Percentiles rank a stretch among this genome's conserved stretches.
Conservation (phyloP, 2,797 vertebrate genomes). For the Taeniopygia guttata region DNA sequence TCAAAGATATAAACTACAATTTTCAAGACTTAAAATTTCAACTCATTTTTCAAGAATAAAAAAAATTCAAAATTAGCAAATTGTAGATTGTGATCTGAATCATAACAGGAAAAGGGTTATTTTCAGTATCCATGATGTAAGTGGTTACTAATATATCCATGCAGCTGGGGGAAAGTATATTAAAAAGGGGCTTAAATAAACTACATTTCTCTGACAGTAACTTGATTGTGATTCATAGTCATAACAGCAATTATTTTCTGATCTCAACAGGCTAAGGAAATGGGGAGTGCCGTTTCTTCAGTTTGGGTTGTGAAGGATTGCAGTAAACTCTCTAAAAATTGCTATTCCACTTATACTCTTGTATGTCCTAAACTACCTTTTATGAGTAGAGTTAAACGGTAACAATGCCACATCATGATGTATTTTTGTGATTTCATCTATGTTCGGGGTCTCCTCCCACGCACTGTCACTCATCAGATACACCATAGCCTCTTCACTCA, state of each 20-base stretch:
- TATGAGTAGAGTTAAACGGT: not conserved
- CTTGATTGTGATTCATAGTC: constrained; percentile 15
- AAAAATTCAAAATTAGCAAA: not conserved
- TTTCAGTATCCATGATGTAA: not conserved
- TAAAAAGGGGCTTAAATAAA: not conserved
- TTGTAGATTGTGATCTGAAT: not conserved
- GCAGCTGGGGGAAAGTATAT: constrained; percentile 2
- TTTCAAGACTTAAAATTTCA: not conserved
- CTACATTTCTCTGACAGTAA: not conserved
- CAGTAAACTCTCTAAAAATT: not conserved
- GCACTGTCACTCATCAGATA: not conserved
- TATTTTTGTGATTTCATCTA: not conserved
- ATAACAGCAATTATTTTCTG: not conserved
- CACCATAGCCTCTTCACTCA: not conserved
- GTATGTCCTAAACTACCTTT: not conserved
- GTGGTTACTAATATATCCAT: constrained; percentile 12
- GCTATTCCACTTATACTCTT: not conserved
- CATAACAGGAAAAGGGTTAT: constrained; percentile 40
- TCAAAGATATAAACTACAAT: not conserved
- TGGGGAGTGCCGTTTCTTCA: not conserved
- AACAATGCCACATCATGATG: not conserved
- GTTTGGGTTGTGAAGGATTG: not conserved
- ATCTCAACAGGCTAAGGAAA: not conserved
- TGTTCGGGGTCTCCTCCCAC: not conserved
- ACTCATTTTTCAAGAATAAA: not conserved